phyloP scores from a whole-genome alignment of 2,888 invertebrate genomes.

The Oxyscelio sp. region DNA sequence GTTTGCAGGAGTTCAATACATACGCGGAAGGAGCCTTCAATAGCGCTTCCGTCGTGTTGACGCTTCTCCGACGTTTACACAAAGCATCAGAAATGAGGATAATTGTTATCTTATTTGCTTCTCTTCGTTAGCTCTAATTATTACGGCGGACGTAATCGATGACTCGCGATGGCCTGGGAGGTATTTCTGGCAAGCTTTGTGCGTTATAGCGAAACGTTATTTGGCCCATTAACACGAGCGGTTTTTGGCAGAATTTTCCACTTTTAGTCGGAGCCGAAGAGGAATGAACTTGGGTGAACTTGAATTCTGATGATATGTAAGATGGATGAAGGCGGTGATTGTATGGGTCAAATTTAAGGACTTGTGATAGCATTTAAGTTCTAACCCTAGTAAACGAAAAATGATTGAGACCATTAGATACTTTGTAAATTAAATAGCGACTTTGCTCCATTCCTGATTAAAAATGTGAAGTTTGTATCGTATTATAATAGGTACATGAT shows the following conservation, averaged over 20 bases:
- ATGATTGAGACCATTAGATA: no score
- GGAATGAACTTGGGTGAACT: constrained; percentile 38
- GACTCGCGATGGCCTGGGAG: constrained; percentile 14
- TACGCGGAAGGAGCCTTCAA: constrained; percentile 68
- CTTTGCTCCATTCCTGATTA: no score
- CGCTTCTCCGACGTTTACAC: constrained; percentile 59
- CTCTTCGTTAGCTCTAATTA: constrained; percentile 57
- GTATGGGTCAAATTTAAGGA: no score
- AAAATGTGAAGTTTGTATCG: no score
- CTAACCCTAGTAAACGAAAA: no score
- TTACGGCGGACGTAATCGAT: constrained; percentile 48
- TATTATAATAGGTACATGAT: no score
- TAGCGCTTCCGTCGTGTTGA: constrained; percentile 65
- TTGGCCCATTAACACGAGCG: constrained; percentile 27
- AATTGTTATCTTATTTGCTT: constrained; percentile 56
- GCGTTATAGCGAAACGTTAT: not conserved
- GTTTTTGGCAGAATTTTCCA: constrained; percentile 43
- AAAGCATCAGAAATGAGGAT: constrained; percentile 60
- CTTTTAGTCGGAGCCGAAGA: constrained; percentile 2
- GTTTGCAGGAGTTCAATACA: constrained; percentile 45
- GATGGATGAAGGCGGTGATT: no score
- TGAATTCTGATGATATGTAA: no score
- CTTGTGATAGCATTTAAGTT: no score
- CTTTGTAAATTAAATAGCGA: no score
- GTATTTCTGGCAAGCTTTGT: constrained; percentile 23